These are phyloP conservation scores for Apomyelois bistriatella DNA, from an alignment of 2,888 invertebrate genomes.

Conservation along the genomic window DNA sequence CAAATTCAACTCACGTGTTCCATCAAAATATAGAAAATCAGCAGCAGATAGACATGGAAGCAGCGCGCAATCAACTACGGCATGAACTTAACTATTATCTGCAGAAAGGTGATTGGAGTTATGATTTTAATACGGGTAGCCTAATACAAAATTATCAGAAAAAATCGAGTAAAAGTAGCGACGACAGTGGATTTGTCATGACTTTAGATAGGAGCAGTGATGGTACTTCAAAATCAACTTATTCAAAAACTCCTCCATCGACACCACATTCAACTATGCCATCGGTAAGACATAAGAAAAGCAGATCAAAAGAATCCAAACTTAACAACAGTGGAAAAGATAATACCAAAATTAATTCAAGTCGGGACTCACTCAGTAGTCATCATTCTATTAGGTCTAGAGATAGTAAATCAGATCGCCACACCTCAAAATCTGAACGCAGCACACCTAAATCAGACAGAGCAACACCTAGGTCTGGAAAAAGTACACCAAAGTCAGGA, in stretches of 20 bases:
- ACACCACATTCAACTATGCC: slow-evolving; percentile 72
- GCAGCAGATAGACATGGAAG: slow-evolving; percentile 66
- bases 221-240: slow-evolving; percentile 71
- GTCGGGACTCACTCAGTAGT: slow-evolving; percentile 73
- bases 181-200: slow-evolving; percentile 75
- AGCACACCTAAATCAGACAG: slow-evolving; percentile 74
- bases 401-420: slow-evolving; percentile 72
- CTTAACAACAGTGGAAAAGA: slow-evolving; percentile 63
- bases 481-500: slow-evolving; percentile 68
- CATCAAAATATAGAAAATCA: slow-evolving; percentile 66
- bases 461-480: slow-evolving; percentile 65
- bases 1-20: slow-evolving; percentile 81
- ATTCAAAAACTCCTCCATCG: slow-evolving; percentile 73
- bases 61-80: slow-evolving; percentile 67
- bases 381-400: slow-evolving; percentile 74
- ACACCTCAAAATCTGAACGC: slow-evolving; percentile 69
- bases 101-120: slow-evolving; percentile 76
- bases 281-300: slow-evolving; percentile 70
- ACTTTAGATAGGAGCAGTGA: slow-evolving; percentile 74
- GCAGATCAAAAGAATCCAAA: slow-evolving; percentile 70
- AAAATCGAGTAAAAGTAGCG: slow-evolving; percentile 75
- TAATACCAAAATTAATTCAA: slow-evolving; percentile 63
- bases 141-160: slow-evolving; percentile 74
- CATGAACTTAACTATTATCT: slow-evolving; percentile 73
- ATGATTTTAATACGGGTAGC: slow-evolving; percentile 72